A percentile compares a stretch with the other conserved stretches of the same genome.
Conservation (phyloP, 1,140 invertebrate genomes). For the Achroia grisella region DNA sequence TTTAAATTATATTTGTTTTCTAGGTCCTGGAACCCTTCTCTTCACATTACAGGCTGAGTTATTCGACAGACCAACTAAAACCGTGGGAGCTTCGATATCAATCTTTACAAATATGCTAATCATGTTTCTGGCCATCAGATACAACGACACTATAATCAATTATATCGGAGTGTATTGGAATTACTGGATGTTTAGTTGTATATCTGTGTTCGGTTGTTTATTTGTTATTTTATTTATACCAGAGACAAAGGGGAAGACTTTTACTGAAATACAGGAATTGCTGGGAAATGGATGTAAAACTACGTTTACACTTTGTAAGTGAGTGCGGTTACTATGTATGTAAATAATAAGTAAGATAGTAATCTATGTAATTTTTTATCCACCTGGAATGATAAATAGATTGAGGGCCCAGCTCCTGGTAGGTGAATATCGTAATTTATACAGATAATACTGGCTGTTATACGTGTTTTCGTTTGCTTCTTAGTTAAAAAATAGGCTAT, state of each 20-base stretch:
- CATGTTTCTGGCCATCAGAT: background rate
- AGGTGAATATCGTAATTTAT: no score
- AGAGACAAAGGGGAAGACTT: conserved; percentile 1
- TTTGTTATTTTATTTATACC: background rate
- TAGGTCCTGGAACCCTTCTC: conserved; percentile 9
- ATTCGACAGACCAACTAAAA: conserved; percentile 10
- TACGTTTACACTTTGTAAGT: no score
- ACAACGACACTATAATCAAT: background rate
- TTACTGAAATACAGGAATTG: background rate
- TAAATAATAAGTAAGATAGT: no score
- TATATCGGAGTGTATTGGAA: background rate
- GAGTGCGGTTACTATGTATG: no score
- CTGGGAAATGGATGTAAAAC: no score
- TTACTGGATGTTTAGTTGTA: background rate
- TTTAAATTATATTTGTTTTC: background rate
- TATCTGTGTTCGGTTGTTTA: background rate
- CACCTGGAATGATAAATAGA: no score
- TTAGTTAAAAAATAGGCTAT: no score
- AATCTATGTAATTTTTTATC: no score
- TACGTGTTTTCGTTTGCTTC: no score
- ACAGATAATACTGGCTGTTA: no score
- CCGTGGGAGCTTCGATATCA: conserved; percentile 7
- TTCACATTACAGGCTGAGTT: conserved; percentile 8
- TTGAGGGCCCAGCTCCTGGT: no score
- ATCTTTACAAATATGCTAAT: background rate